phyloP scores from a whole-genome alignment of 2,888 invertebrate genomes.

The Alcis repandata region DNA sequence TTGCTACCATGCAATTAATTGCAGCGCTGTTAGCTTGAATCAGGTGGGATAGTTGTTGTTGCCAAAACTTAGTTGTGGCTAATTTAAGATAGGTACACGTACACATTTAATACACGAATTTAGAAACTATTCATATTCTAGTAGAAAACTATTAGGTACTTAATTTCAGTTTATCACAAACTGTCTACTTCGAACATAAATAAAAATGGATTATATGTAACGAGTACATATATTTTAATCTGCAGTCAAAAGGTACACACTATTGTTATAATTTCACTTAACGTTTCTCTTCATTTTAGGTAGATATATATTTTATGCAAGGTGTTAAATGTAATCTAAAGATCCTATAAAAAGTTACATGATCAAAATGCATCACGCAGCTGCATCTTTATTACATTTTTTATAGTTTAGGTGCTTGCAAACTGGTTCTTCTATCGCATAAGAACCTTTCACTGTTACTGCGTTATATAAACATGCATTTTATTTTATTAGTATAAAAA shows the following conservation, averaged over 20 bases:
- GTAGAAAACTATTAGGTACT: no score
- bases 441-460: constrained; percentile 29
- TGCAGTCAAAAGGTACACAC: no score
- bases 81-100: no score
- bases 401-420: constrained; percentile 16
- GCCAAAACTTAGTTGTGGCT: constrained; percentile 25
- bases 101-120: not conserved
- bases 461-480: constrained; percentile 9
- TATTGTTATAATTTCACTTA: not conserved
- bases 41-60: constrained; percentile 14
- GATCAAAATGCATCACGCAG: constrained; percentile 14
- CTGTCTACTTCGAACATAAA: no score
- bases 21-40: constrained; percentile 17
- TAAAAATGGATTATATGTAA: no score
- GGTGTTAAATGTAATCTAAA: not conserved
- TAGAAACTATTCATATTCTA: no score
- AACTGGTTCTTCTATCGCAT: constrained; percentile 21
- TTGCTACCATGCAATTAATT: constrained; percentile 48
- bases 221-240: no score
- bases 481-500: no score
- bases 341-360: constrained; percentile 1
- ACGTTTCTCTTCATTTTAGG: not conserved
- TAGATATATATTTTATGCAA: not conserved
- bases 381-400: constrained; percentile 22
- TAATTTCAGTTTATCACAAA: no score